phyloP scores from a whole-genome alignment of 2,113 vertebrate species.

The Megatriorchis doriae region DNA sequence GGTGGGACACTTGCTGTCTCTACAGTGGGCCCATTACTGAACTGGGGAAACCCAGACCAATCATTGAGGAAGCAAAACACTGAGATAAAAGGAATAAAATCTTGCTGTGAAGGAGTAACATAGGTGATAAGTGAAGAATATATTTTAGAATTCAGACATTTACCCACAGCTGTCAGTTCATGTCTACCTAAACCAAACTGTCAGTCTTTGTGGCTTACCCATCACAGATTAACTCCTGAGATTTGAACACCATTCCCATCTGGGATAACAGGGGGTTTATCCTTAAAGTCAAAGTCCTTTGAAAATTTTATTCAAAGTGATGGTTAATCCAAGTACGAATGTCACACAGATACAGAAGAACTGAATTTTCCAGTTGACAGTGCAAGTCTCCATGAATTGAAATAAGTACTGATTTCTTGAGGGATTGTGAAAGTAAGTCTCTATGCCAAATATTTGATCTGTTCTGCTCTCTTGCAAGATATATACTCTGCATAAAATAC shows the following conservation, averaged over 20 bases:
- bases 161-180: background rate
- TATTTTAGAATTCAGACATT: background rate
- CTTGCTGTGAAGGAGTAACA: background rate
- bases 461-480: conserved; percentile 22
- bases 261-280: background rate
- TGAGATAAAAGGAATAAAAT: background rate
- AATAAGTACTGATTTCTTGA: conserved; percentile 20
- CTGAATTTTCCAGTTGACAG: background rate
- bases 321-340: background rate
- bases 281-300: background rate
- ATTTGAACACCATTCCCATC: background rate
- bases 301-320: background rate
- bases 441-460: conserved; percentile 45
- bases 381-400: background rate
- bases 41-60: background rate
- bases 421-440: conserved; percentile 13
- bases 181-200: background rate
- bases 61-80: background rate
- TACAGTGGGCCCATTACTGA: background rate
- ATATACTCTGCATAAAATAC: conserved; percentile 12
- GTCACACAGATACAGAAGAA: background rate
- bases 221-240: background rate
- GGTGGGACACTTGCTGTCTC: background rate
- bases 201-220: background rate
- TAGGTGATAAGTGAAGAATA: background rate